Conservation (phyloP, 2,797 vertebrate species). For the Monodelphis domestica region DNA sequence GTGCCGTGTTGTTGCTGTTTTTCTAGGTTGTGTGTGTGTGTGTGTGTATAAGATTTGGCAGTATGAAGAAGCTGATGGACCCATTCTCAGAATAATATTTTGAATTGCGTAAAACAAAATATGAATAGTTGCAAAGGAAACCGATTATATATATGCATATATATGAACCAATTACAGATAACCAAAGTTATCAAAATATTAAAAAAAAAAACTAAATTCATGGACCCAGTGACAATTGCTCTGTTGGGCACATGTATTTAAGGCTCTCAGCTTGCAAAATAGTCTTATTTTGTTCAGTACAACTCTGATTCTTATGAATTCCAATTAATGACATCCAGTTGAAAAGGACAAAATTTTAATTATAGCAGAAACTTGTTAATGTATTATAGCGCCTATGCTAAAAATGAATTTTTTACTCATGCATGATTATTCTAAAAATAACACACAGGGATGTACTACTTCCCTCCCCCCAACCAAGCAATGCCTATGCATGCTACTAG, state of each 20-base stretch:
- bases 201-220: background rate
- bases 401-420: background rate
- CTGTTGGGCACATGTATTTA: background rate
- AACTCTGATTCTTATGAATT: background rate
- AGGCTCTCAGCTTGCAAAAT: background rate
- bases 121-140: background rate
- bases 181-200: background rate
- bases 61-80: background rate
- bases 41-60: background rate
- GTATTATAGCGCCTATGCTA: background rate
- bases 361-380: background rate
- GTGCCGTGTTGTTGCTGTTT: background rate
- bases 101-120: background rate
- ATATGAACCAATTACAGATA: too few relatives aligned
- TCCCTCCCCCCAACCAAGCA: slow-evolving; percentile 18
- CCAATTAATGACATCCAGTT: slow-evolving; percentile 1
- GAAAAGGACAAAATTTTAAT: slow-evolving; percentile 14
- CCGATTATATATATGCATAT: background rate
- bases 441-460: background rate
- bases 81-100: background rate
- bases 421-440: background rate
- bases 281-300: background rate
- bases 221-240: background rate
- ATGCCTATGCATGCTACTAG: background rate
- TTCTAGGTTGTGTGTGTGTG: background rate